Evolutionary conservation across 2,888 invertebrate species (phyloP).

Genomic region (Nomada ruficornis): DNA sequence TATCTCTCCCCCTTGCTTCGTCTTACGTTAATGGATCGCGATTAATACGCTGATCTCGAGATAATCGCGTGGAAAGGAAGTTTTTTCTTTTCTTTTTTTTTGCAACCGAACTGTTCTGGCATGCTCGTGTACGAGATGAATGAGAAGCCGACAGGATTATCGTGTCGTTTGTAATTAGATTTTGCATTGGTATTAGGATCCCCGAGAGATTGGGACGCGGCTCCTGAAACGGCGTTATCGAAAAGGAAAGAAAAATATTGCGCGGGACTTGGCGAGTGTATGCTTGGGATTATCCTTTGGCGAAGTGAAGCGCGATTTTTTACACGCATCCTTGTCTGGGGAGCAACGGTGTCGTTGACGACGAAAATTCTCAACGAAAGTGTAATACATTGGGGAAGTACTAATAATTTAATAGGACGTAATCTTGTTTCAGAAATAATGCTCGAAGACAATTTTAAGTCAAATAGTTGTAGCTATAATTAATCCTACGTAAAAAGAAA

Average conservation of each 20-base stretch:
- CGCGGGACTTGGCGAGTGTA: no score
- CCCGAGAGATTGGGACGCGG: background rate
- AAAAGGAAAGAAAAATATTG: background rate
- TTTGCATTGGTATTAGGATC: conserved; percentile 15
- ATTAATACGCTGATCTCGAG: conserved; percentile 66
- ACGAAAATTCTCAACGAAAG: background rate
- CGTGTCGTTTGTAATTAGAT: conserved; percentile 46
- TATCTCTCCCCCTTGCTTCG: conserved; percentile 25
- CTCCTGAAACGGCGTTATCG: background rate
- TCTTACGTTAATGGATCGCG: conserved; percentile 61
- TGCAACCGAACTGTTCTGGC: conserved; percentile 9
- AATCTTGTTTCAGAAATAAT: background rate
- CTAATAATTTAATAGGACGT: background rate
- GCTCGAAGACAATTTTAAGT: background rate
- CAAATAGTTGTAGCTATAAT: no score
- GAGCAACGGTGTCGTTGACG: no score
- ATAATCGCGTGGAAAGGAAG: conserved; percentile 38
- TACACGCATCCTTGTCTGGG: background rate
- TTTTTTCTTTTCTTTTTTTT: background rate
- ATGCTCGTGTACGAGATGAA: conserved; percentile 13
- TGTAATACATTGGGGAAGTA: background rate
- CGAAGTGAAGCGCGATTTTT: background rate
- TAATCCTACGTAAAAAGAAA: no score
- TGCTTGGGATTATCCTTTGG: background rate
- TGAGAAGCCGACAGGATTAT: conserved; percentile 15